Evolutionary conservation across 2,797 vertebrate genomes (phyloP), one percentile per base, ranked within the genome.

Genomic region (Pitangus sulphuratus): DNA sequence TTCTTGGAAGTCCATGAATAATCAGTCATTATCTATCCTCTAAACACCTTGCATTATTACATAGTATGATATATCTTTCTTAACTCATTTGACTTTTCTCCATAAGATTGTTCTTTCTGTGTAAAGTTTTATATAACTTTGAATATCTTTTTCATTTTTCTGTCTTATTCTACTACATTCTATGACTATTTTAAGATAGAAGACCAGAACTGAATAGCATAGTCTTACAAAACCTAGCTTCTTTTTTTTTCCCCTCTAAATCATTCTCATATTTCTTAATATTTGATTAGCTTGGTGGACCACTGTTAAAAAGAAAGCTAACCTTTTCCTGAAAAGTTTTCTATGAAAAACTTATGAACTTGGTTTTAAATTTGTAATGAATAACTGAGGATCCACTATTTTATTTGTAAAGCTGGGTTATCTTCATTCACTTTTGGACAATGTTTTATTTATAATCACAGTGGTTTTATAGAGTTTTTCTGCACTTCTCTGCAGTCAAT

Each of bases 191-290:
- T 39, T 44, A 87, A 45, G n/a, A 39, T 6, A 50, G 20, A 11
- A 4, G 3, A 40, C 11, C 17, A 56, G 8, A 66, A 20, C 8
- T 28, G 21, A 50, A 28, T 22, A 54, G 1, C 9, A 33, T 6
- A 13, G 6, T 45, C 66, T 24, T n/a, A 40, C 2, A 35, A 56
- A 83, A 61, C 31, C 13, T 72, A 4, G 0, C 3, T 5, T 4
- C 11, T 20, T 42, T 15, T 1, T 44, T 44, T 20, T 45, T 45
- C 10, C 0, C 10, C 0, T 17, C 3, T 33, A 50, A 56, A 33
- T 15, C 14, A 11, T 62, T 4, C 7, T 28, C 22, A 3, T 25
- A 19, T 53, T 82, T 30, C 2, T 64, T 47, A 40, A 58, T 48
- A 30, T 79, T 88, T 84, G 3, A 51, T 12, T 15, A 68, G 17